A percentile compares a stretch with the other conserved stretches of the same genome.
These are phyloP conservation scores for Chaetodon auriga DNA, from an alignment of 2,113 vertebrate species.

Conservation along the genomic window DNA sequence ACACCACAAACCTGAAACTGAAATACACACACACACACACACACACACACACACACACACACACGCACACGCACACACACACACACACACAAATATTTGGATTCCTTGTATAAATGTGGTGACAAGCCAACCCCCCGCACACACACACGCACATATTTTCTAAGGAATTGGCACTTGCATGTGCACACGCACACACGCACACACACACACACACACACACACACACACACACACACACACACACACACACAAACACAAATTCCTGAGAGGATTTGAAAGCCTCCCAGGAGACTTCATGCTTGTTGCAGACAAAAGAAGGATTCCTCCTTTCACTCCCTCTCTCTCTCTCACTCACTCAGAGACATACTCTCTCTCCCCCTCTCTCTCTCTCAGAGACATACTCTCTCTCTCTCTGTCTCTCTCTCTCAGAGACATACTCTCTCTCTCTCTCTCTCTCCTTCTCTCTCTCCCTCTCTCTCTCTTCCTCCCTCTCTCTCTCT, in stretches of 20 bases:
- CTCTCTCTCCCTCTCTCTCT: no score
- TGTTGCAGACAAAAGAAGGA: constrained; percentile 76
- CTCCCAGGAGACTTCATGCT: constrained; percentile 80
- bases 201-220: constrained; percentile 68
- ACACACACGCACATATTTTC: constrained; percentile 36
- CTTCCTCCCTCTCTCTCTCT: no score
- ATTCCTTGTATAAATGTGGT: constrained; percentile 71
- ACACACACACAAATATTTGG: constrained; percentile 73
- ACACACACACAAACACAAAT: constrained; percentile 69
- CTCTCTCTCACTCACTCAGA: constrained; percentile 6
- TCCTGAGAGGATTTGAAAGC: constrained; percentile 81
- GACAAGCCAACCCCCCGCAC: constrained; percentile 46
- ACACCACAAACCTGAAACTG: constrained; percentile 42
- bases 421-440: no score
- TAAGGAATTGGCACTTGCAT: background rate
- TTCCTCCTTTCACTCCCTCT: constrained; percentile 61
- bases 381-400: no score
- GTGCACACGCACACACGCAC: constrained; percentile 29
- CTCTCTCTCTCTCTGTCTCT: no score
- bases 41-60: constrained; percentile 39
- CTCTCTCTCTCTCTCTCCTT: no score
- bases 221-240: constrained; percentile 57
- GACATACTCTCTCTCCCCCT: constrained; percentile 1
- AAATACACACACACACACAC: constrained; percentile 45
- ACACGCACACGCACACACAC: constrained; percentile 26